Base-by-base conservation (phyloP, 1,140 invertebrate species). In the Lasaia peninsularis region DNA sequence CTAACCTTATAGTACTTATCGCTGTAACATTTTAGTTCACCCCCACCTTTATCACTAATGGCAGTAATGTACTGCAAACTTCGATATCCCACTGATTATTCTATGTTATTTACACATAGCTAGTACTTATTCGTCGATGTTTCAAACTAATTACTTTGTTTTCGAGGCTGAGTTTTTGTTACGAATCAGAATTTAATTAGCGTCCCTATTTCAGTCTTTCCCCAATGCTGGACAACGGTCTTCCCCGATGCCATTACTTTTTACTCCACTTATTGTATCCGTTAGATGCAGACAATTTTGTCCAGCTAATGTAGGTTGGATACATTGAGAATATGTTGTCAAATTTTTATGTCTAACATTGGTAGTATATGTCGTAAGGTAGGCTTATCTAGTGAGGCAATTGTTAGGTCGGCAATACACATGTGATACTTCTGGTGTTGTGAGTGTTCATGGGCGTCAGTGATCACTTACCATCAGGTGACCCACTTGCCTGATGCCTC, bases 21-120 rank as follows among this genome's bases (percentile, higher is more conserved):
- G 40, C 40, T 44, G 40, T 44, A 44, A 44, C 40, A 44, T 28
- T 44, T 44, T 44, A 44, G 40, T 44, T 44, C 18, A 21, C 40
- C 40, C 40, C 40, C 40, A 44, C 40, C 40, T 44, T 44, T 44
- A 44, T 44, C 40, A 44, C 40, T 44, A 44, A 44, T 44, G 40
- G 40, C 40, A 44, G 40, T 44, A 44, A 44, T 44, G 40, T 44
- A 44, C 40, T 44, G 40, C 40, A 44, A 44, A 44, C 40, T 44
- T 18, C 40, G 40, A 44, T 44, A 44, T 44, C 40, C 40, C 40
- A 44, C 40, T 44, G 40, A 44, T 20, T 44, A 44, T 44, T 18
- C 16, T 44, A 44, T 18, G 40, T 44, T 44, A 44, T 44, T 44
- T 44, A 44, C 18, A 44, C 40, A 18, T 44, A 44, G 40, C 16